Evolutionary conservation across 2,797 vertebrate species (phyloP).

Genomic region (Tauraco hartlaubi): DNA sequence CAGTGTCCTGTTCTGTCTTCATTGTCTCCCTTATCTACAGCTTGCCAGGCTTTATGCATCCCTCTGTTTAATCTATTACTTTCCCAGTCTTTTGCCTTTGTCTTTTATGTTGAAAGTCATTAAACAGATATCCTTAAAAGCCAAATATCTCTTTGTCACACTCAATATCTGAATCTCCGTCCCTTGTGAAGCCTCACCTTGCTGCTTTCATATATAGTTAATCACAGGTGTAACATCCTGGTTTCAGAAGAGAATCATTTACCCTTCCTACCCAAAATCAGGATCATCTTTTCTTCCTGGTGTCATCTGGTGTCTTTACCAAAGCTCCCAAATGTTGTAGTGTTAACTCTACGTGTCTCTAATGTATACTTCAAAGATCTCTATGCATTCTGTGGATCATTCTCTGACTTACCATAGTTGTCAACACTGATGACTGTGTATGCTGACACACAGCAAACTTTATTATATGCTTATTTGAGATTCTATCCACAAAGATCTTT

Average conservation of each 20-base stretch:
- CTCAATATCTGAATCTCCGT: not conserved
- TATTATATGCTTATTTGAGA: not conserved
- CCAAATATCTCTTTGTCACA: not conserved
- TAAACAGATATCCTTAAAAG: not conserved
- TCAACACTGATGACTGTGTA: not conserved
- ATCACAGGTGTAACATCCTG: not conserved
- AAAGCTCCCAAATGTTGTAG: not conserved
- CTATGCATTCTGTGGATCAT: not conserved
- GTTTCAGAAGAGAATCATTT: not conserved
- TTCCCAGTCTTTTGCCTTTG: not conserved
- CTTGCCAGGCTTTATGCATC: not conserved
- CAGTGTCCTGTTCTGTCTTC: not conserved
- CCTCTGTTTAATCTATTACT: not conserved
- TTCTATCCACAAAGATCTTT: not conserved
- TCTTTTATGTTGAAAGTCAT: not conserved
- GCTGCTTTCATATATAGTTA: fast-evolving
- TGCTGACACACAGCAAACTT: not conserved
- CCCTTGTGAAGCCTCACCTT: not conserved
- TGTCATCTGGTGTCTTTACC: not conserved
- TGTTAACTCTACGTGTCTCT: not conserved
- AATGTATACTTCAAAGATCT: not conserved
- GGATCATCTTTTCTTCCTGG: not conserved
- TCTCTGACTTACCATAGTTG: not conserved
- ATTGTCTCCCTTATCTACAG: not conserved
- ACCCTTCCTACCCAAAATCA: not conserved